Base-by-base conservation (phyloP, 2,113 vertebrate species). In the Parotia lawesii region DNA sequence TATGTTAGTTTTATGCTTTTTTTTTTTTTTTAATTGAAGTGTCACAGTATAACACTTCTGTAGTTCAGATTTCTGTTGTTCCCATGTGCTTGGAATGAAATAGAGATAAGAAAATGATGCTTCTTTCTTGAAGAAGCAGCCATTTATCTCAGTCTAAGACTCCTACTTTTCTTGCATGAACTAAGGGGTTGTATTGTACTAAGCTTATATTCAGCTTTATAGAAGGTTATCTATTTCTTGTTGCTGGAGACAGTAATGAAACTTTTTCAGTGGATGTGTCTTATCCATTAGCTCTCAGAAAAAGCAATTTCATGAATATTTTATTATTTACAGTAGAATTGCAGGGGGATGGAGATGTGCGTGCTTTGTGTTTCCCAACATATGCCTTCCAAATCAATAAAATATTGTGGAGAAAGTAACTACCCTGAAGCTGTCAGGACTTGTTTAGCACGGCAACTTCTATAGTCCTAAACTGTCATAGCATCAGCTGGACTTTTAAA, bases 301-400 rank as follows among this genome's bases (percentile, higher is more conserved):
- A 81, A 84, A 84, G 72, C 80, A 70, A 35, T 91, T 73, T 74
- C 72, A 81, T 95, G 0, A 94, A 92, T 95, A 54, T 88, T 94
- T 88, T 85, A 93, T 90, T 85, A 77, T 37, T 89, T 89, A 54
- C 15, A 66, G 56, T 78, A 86, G 38, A 71, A 57, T 33, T 92
- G 37, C 45, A 80, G 27, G 31, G 47, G 6, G 5, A 16, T 56
- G 31, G 69, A 56, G 15, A 38, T 27, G 9, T 48, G 20, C 15
- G 15, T 54, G 28, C n/a, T 57, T 91, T 84, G 17, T 23, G 83
- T 82, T 90, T 64, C 24, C 65, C 14, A 77, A 11, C 64, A 58
- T 76, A 58, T 54, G 60, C 47, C 15, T 51, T 93, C 45, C 38
- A 71, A 94, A 96, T 93, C 83, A 93, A 90, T 93, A 95, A 95